Percentiles rank a stretch among this genome's conserved stretches.
phyloP scores from a whole-genome alignment of 2,888 invertebrate species.

The Willowsia nigromaculata region DNA sequence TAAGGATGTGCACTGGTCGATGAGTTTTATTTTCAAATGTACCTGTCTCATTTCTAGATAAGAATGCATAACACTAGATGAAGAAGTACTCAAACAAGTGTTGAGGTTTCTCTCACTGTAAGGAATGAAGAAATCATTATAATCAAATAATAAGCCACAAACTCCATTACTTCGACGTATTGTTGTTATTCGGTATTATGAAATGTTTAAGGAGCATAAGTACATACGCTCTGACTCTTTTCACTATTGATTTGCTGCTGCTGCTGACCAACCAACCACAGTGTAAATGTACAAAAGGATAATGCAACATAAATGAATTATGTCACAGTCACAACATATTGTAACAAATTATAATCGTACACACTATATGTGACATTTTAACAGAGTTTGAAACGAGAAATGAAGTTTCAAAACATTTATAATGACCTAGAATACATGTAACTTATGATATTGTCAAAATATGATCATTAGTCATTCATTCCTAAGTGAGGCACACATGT shows the following conservation, averaged over 20 bases:
- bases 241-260: background rate
- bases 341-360: background rate
- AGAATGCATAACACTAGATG: background rate
- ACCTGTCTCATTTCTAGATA: no score
- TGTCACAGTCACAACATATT: background rate
- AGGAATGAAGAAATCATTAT: slow-evolving; percentile 7
- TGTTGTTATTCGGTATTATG: background rate
- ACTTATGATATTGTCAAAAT: background rate
- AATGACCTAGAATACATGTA: background rate
- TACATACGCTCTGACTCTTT: background rate
- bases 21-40: background rate
- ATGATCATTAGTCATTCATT: background rate
- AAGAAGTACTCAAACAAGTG: background rate
- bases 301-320: background rate
- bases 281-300: background rate
- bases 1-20: background rate
- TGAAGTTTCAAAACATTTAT: background rate
- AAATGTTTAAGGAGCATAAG: background rate
- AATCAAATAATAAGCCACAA: slow-evolving; percentile 16
- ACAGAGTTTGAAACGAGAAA: background rate
- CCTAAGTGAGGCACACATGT: background rate
- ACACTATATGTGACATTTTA: background rate
- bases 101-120: background rate
- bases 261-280: background rate
- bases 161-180: background rate